These are phyloP conservation scores for Dromas ardeola DNA, from an alignment of 2,113 vertebrate genomes.

Conservation along the genomic window DNA sequence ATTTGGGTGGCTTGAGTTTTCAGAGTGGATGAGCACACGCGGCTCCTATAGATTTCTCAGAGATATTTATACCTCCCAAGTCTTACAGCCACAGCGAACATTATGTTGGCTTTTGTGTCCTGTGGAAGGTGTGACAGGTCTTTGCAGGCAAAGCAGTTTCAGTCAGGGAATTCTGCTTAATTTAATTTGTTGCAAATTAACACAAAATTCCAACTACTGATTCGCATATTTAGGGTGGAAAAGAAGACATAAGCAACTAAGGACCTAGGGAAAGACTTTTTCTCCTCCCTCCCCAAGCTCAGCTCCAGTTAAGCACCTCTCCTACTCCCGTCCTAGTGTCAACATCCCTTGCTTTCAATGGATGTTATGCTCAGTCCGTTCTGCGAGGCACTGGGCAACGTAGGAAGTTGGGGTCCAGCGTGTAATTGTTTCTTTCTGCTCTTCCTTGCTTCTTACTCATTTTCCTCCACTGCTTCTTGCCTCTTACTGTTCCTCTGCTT, in stretches of 20 bases:
- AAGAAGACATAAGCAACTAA: not conserved
- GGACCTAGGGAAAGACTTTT: not conserved
- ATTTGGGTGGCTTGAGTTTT: not conserved
- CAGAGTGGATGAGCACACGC: not conserved
- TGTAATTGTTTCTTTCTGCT: not conserved
- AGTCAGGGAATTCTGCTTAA: not conserved
- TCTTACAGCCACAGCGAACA: not conserved
- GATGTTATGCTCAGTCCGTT: not conserved
- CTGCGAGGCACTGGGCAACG: not conserved
- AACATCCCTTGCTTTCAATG: not conserved
- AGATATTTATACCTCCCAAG: not conserved
- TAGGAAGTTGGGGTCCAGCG: not conserved
- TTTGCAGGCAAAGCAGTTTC: not conserved
- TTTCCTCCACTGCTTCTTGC: not conserved
- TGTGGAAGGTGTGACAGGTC: not conserved
- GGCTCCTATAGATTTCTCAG: not conserved
- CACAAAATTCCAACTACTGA: not conserved
- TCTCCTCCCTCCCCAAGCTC: not conserved
- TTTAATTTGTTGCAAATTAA: not conserved
- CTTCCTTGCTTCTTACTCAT: not conserved
- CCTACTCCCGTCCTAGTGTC: not conserved
- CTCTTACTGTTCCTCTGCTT: not conserved
- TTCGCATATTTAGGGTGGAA: not conserved
- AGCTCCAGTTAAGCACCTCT: not conserved
- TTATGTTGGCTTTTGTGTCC: not conserved